Evolutionary conservation across 2,888 invertebrate genomes (phyloP).

Genomic region (Lithodes maja): DNA sequence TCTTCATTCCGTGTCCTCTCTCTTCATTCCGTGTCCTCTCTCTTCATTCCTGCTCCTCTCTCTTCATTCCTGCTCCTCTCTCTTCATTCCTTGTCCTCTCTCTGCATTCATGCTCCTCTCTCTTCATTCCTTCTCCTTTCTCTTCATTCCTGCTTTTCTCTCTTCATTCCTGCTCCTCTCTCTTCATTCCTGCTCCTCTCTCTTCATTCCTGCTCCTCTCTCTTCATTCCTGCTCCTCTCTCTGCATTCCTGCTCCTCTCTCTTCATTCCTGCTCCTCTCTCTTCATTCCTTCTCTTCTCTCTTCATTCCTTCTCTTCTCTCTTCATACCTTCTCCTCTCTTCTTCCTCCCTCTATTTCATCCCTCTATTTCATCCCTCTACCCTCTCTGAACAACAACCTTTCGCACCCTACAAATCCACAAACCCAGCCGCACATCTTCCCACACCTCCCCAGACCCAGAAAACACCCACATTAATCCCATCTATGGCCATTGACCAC

Average conservation of each 20-base stretch:
- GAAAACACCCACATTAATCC: no score
- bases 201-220: background rate
- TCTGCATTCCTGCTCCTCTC: background rate
- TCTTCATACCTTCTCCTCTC: no score
- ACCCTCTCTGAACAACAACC: background rate
- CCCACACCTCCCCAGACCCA: no score
- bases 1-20: background rate
- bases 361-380: background rate
- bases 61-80: background rate
- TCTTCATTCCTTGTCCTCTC: conserved; percentile 7
- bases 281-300: background rate
- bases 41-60: background rate
- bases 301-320: no score
- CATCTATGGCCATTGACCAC: no score
- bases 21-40: conserved; percentile 1
- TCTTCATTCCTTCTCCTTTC: background rate
- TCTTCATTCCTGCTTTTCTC: background rate
- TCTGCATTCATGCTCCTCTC: background rate
- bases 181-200: background rate
- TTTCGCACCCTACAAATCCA: no score
- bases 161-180: background rate
- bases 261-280: background rate
- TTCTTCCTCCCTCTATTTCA: background rate
- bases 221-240: background rate
- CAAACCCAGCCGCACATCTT: no score